A percentile compares a stretch with the other conserved stretches of the same genome.
Evolutionary conservation across 1,140 invertebrate genomes (phyloP).

Genomic region (Cardiocondyla obscurior): DNA sequence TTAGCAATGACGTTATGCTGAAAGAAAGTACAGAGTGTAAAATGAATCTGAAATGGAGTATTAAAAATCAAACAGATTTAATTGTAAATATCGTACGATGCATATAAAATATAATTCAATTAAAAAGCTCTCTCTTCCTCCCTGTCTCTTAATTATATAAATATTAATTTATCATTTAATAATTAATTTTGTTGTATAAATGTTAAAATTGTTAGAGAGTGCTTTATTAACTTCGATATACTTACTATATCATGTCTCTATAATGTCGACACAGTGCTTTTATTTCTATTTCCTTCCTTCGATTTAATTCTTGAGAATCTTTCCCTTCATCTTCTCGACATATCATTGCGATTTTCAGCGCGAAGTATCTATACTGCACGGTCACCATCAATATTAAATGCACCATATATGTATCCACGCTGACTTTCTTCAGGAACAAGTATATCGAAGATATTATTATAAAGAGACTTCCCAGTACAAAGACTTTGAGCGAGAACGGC

Average conservation of each 20-base stretch:
- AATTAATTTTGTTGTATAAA: no score
- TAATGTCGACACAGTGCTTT: conserved; percentile 19
- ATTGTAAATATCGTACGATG: no score
- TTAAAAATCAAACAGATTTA: no score
- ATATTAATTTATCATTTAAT: no score
- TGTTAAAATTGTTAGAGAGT: no score
- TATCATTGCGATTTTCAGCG: neutral
- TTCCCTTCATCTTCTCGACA: no score
- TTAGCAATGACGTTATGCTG: conserved; percentile 57
- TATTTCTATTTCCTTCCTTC: neutral
- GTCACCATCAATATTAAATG: conserved; percentile 16
- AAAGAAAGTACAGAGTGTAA: no score
- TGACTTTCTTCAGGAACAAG: conserved; percentile 17
- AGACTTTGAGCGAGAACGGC: conserved; percentile 3
- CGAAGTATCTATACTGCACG: conserved; percentile 14
- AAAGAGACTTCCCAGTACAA: neutral
- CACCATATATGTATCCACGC: conserved; percentile 20
- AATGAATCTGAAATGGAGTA: no score
- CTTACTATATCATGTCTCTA: conserved; percentile 29
- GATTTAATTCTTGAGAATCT: neutral
- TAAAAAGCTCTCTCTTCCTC: no score
- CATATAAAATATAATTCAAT: no score
- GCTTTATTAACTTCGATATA: neutral
- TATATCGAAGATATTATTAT: neutral
- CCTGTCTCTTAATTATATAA: no score